Evolutionary conservation across 2,113 vertebrate species (phyloP).

Genomic region (Takifugu bimaculatus): DNA sequence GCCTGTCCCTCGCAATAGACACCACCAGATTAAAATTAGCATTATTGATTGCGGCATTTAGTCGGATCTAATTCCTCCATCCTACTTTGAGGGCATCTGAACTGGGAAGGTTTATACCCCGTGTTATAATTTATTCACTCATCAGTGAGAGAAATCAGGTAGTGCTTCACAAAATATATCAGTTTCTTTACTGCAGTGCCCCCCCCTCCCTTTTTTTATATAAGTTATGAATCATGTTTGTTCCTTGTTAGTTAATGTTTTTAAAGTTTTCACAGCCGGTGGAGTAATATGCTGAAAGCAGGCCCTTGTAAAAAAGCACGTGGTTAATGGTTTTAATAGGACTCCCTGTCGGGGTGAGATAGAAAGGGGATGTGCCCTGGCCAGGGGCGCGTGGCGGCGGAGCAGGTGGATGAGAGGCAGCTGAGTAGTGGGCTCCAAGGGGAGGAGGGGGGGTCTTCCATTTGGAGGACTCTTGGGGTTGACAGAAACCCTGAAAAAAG

Average conservation of each 20-base stretch:
- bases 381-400: constrained; percentile 72
- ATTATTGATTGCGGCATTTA: constrained; percentile 57
- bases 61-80: constrained; percentile 43
- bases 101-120: neutral
- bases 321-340: constrained; percentile 73
- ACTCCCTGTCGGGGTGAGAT: constrained; percentile 55
- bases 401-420: constrained; percentile 81
- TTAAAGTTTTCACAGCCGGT: constrained; percentile 40
- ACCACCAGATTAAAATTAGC: constrained; percentile 36
- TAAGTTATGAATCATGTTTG: neutral
- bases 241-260: constrained; percentile 32
- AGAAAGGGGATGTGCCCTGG: constrained; percentile 64
- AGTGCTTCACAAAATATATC: constrained; percentile 6
- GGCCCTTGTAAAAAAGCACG: constrained; percentile 44
- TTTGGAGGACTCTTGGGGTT: constrained; percentile 79
- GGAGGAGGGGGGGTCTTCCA: constrained; percentile 53
- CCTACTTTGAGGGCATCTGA: constrained; percentile 12
- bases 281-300: constrained; percentile 45
- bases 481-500: constrained; percentile 74
- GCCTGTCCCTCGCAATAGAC: constrained; percentile 28
- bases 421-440: constrained; percentile 70
- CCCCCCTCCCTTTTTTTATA: no score
- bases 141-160: neutral
- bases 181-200: neutral
- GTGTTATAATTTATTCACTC: neutral